Evolutionary conservation across 2,113 vertebrate species (phyloP).

Genomic region (Amblyornis subalaris): DNA sequence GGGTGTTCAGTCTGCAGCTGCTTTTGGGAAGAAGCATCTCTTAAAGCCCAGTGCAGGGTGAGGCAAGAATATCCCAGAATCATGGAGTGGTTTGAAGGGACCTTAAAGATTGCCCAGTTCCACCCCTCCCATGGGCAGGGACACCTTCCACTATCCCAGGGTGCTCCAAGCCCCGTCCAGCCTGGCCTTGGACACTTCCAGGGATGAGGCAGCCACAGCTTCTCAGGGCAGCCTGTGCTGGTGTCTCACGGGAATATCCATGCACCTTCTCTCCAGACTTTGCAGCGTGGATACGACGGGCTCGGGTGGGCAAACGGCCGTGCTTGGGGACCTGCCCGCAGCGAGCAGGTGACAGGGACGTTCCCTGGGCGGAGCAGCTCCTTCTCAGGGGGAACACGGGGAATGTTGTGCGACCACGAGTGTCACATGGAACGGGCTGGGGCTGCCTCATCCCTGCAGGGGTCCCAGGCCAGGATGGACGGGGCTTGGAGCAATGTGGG

Average conservation of each 20-base stretch:
- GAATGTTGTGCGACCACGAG: rapidly evolving
- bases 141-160: not conserved
- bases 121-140: not conserved
- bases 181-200: not conserved
- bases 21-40: rapidly evolving
- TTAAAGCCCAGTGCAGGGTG: not conserved
- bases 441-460: not conserved
- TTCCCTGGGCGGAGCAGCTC: rapidly evolving
- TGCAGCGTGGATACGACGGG: rapidly evolving
- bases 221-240: not conserved
- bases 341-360: not conserved
- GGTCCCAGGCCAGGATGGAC: not conserved
- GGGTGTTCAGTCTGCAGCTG: rapidly evolving
- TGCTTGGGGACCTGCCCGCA: not conserved
- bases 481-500: not conserved
- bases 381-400: rapidly evolving
- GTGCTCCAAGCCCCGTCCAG: rapidly evolving
- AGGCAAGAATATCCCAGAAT: not conserved
- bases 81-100: not conserved
- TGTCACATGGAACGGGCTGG: not conserved
- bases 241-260: not conserved
- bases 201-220: not conserved
- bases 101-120: not conserved
- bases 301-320: rapidly evolving
- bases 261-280: not conserved